Conservation (phyloP, 1,140 invertebrate species). For the Telenomus remus region DNA sequence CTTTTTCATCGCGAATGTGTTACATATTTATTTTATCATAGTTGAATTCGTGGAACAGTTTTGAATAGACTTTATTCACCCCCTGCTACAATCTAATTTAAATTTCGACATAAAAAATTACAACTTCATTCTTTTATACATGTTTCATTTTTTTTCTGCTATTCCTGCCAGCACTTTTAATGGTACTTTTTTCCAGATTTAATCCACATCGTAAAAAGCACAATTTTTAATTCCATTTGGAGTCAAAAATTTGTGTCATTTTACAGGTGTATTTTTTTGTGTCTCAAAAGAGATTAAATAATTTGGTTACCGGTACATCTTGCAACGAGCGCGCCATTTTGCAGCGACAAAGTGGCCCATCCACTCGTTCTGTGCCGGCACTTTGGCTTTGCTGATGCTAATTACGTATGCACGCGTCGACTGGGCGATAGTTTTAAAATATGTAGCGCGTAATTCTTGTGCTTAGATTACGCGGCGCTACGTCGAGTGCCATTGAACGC, state of each 20-base stretch:
- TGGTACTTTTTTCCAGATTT: too few species aligned
- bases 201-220: not conserved
- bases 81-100: too few species aligned
- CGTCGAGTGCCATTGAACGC: conserved; percentile 34
- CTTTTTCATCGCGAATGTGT: too few species aligned
- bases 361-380: conserved; percentile 54
- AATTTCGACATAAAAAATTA: too few species aligned
- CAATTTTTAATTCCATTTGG: too few species aligned
- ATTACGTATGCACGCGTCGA: conserved; percentile 62
- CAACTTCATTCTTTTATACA: not conserved
- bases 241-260: too few species aligned
- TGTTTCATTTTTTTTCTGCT: not conserved
- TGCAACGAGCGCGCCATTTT: conserved; percentile 10
- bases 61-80: too few species aligned
- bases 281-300: conserved; percentile 38
- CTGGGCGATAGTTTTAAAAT: conserved; percentile 48
- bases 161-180: too few species aligned
- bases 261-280: conserved; percentile 3
- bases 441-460: conserved; percentile 33
- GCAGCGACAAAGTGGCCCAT: conserved; percentile 10
- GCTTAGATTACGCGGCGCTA: conserved; percentile 33
- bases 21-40: too few species aligned
- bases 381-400: conserved; percentile 58
- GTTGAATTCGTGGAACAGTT: too few species aligned
- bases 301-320: conserved; percentile 58